These are phyloP conservation scores for Brienomyrus brachyistius DNA, from an alignment of 2,113 vertebrate genomes.

Conservation along the genomic window DNA sequence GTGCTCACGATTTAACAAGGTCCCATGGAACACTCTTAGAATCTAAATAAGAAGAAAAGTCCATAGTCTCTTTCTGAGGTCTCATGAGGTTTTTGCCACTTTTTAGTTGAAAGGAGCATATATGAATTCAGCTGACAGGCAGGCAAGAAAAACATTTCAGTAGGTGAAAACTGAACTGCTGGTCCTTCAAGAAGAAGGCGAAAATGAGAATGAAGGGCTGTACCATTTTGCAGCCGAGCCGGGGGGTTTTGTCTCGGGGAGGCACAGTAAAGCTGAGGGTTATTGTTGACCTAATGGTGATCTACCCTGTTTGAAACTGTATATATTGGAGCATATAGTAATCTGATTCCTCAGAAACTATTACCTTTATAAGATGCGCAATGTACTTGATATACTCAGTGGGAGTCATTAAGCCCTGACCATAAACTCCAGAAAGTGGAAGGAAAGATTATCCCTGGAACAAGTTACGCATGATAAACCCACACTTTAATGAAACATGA, in stretches of 20 bases:
- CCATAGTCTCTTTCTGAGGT: background rate
- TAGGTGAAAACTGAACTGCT: background rate
- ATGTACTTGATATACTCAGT: background rate
- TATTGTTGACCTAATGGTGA: background rate
- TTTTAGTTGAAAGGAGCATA: background rate
- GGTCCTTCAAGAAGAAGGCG: background rate
- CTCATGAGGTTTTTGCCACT: background rate
- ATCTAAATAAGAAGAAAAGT: background rate
- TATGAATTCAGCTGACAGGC: background rate
- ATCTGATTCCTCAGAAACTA: slow-evolving; percentile 29
- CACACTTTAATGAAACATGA: background rate
- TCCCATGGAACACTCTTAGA: background rate
- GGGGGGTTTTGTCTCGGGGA: background rate
- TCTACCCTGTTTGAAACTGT: slow-evolving; percentile 15
- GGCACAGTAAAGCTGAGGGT: background rate
- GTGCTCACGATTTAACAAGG: background rate
- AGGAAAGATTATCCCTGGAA: slow-evolving; percentile 25
- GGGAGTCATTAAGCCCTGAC: background rate
- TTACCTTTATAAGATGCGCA: slow-evolving; percentile 18
- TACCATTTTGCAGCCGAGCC: background rate
- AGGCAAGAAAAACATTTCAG: background rate
- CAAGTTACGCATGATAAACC: slow-evolving; percentile 17
- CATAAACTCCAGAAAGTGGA: slow-evolving; percentile 3
- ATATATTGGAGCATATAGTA: slow-evolving; percentile 25
- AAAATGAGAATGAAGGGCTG: background rate